Conservation (phyloP, 2,113 vertebrate species). For the Mustela nigripes region DNA sequence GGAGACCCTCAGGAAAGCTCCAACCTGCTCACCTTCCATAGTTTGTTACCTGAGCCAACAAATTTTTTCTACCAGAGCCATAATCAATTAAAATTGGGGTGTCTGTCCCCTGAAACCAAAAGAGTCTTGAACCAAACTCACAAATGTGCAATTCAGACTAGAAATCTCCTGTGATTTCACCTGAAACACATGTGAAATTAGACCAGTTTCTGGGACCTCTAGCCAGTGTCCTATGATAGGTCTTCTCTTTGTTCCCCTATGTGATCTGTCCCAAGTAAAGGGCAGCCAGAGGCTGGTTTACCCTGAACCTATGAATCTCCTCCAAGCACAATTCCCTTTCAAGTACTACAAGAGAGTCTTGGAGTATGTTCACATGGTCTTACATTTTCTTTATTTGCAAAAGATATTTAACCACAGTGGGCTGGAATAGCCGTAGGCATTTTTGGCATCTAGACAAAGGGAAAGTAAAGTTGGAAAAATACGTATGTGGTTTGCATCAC, state of each 20-base stretch:
- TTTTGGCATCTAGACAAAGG: background rate
- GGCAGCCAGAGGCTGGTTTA: background rate
- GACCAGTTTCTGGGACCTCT: background rate
- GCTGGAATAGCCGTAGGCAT: background rate
- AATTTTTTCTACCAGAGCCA: slow-evolving; percentile 1
- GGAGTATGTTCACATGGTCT: background rate
- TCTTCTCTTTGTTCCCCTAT: background rate
- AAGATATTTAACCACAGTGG: slow-evolving; percentile 24
- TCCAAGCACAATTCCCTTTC: background rate
- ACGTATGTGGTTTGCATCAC: background rate
- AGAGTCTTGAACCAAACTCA: slow-evolving; percentile 2
- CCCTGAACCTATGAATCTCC: background rate
- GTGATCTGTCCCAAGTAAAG: background rate
- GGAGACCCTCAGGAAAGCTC: background rate
- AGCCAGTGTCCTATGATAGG: background rate
- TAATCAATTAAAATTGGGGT: background rate
- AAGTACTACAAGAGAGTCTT: background rate
- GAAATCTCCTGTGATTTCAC: slow-evolving; percentile 12
- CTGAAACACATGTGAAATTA: background rate
- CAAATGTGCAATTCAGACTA: background rate
- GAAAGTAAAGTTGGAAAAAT: background rate
- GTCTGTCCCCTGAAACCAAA: background rate
- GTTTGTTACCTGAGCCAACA: background rate
- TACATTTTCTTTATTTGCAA: background rate
- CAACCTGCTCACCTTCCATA: background rate